Evolutionary conservation across 1,140 invertebrate species (phyloP), one percentile per base, ranked within the genome.

Genomic region (Akabosia matsudoensis): DNA sequence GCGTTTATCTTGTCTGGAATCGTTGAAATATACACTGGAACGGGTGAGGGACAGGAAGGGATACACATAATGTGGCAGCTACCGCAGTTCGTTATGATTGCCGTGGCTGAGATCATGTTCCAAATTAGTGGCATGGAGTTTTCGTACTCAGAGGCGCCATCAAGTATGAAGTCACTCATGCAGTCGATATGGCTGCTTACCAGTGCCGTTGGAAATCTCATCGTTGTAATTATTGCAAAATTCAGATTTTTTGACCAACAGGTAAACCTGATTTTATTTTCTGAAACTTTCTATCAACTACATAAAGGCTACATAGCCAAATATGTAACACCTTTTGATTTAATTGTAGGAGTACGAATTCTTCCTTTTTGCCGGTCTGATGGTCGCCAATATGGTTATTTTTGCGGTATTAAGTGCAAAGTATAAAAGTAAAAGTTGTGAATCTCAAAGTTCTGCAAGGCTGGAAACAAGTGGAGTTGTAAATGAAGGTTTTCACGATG

Each of bases 1-100:
- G 90, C 96, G 0, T 98, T 98, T 84, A 83, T 93, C n/a, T 86
- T 95, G 37, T 95, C 96, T n/a, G 95, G 90, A n/a, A 81, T 95
- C 33, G 87, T 97, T 1, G 93, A 97, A 86, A 81, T 94, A 0
- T 84, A 90, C 81, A 85, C 97, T 34, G 89, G 96, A 88, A 90
- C 90, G 82, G 82, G n/a, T n/a, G n/a, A n/a, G n/a, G n/a, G n/a
- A n/a, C 22, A 56, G 54, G 54, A 31, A 28, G 31, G 61, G n/a
- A 10, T 97, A 3, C 91, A 91, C 79, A 94, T 97, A 77, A 83
- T 94, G 0, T 67, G 61, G 90, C 87, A 96, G 78, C 83, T 97
- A 18, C 94, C 95, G 0, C 95, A 97, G 83, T 95, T 96, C 83
- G 84, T 96, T 26, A 85, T 96, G 0, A 91, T 97, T 76, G 96